Percentiles rank a stretch among this genome's conserved stretches.
phyloP scores from a whole-genome alignment of 64 coral and sea anemone genomes.

The Actinia tenebrosa region DNA sequence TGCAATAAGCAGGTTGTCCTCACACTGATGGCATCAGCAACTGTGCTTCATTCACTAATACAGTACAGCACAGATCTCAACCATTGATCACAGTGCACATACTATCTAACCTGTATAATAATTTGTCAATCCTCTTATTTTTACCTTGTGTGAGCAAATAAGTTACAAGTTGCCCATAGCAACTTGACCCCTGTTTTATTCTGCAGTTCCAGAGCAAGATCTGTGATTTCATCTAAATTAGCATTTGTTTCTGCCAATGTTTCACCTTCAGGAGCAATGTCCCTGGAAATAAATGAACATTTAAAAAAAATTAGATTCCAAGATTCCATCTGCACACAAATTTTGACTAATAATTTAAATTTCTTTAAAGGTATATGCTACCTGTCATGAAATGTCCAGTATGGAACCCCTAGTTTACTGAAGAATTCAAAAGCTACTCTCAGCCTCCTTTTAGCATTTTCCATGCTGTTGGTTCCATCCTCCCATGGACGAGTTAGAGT shows the following conservation, averaged over 20 bases:
- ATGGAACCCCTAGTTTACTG: conserved; percentile 74
- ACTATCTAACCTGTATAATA: not conserved
- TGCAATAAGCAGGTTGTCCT: too few species aligned
- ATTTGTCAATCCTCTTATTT: not conserved
- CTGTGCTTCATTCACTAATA: too few species aligned
- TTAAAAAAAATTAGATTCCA: too few species aligned
- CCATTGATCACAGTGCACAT: too few species aligned
- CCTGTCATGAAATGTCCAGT: conserved; percentile 93
- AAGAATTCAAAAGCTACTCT: conserved; percentile 91
- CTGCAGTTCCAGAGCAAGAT: conserved; percentile 75
- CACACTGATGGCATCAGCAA: too few species aligned
- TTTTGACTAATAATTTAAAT: too few species aligned
- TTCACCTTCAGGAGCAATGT: conserved; percentile 68
- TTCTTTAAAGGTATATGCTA: not conserved
- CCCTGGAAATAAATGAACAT: conserved; percentile 25
- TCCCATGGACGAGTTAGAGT: conserved; percentile 86
- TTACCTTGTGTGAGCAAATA: conserved; percentile 79
- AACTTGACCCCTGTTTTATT: conserved; percentile 68
- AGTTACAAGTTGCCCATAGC: conserved; percentile 82
- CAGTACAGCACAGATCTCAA: too few species aligned
- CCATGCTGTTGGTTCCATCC: conserved; percentile 78
- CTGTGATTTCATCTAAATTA: conserved; percentile 84
- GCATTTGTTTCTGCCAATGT: conserved; percentile 74
- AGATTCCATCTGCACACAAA: too few species aligned
- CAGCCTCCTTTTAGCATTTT: conserved; percentile 84